Conservation (phyloP, 2,113 vertebrate genomes). For the Empidonax traillii region DNA sequence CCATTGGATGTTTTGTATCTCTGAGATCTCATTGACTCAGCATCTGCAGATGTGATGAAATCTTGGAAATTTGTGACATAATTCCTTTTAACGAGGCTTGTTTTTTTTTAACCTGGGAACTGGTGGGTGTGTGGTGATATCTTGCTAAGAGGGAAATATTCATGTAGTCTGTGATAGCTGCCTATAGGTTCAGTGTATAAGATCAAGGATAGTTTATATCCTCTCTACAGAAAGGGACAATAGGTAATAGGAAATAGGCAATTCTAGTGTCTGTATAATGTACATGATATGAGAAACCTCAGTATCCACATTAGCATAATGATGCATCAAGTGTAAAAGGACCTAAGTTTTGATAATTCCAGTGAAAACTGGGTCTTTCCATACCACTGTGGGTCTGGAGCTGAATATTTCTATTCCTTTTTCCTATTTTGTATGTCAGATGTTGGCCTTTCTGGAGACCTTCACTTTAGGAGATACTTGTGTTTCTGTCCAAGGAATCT, state of each 20-base stretch:
- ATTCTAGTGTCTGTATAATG: background rate
- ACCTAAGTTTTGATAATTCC: background rate
- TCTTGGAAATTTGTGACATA: background rate
- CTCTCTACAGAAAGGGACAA: background rate
- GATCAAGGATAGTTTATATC: background rate
- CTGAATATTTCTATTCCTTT: background rate
- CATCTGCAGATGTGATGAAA: background rate
- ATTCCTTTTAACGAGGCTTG: background rate
- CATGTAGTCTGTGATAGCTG: background rate
- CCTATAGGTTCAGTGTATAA: background rate
- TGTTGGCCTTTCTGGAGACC: background rate
- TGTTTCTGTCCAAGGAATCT: background rate
- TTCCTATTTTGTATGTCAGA: background rate
- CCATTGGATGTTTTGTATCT: background rate
- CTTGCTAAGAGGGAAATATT: background rate
- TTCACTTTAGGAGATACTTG: background rate
- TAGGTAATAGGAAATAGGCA: background rate
- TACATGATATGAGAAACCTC: background rate
- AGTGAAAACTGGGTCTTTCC: background rate
- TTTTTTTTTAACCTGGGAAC: background rate
- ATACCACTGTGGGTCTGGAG: background rate
- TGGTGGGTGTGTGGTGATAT: fast-evolving
- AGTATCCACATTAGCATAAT: background rate
- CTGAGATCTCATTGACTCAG: background rate
- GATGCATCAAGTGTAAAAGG: background rate